Evolutionary conservation across 2,113 vertebrate species (phyloP), one percentile per base, ranked within the genome.

Genomic region (Charadrius vociferus): DNA sequence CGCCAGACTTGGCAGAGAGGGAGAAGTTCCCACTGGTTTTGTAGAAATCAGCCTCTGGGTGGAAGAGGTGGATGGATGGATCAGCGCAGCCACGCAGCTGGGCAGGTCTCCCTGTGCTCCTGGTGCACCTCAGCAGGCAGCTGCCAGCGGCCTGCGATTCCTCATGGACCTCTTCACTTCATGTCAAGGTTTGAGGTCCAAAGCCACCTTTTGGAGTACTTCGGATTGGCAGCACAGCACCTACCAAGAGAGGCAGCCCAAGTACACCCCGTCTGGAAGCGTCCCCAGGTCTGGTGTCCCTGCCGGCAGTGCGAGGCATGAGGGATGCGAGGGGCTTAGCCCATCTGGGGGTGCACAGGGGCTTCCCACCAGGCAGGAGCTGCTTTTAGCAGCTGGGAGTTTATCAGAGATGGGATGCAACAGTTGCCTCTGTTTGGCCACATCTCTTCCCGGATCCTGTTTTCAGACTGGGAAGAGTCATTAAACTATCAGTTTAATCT

Each of bases 31-130:
- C 27, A 15, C 5, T 8, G 6, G 26, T 43, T 81, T 74, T 67
- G 41, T 12, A 67, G 55, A 66, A 32, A 22, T 68, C 58, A 61
- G 0, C 24, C 15, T 77, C 36, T 10, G 19, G 49, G 11, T 49
- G 23, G 53, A 81, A 84, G 50, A 84, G 45, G 4, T 5, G 13
- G 0, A 1, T 2, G 4, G 52, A 14, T 47, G 29, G 47, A 7
- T n/a, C n/a, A n/a, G n/a, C 0, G 0, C 2, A 3, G 7, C 45
- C 37, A 20, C 0, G 2, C 2, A 2, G 41, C 36, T 2, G 3
- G 24, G 11, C 20, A 16, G 43, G 24, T 36, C 10, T 29, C 8
- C 2, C 7, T 36, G 49, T 65, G 70, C 65, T 83, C 32, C 32
- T 5, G 2, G 7, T 41, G 37, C 14, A 41, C 47, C 37, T 75